phyloP scores from a whole-genome alignment of 2,113 vertebrate species.

The Petaurus breviceps region DNA sequence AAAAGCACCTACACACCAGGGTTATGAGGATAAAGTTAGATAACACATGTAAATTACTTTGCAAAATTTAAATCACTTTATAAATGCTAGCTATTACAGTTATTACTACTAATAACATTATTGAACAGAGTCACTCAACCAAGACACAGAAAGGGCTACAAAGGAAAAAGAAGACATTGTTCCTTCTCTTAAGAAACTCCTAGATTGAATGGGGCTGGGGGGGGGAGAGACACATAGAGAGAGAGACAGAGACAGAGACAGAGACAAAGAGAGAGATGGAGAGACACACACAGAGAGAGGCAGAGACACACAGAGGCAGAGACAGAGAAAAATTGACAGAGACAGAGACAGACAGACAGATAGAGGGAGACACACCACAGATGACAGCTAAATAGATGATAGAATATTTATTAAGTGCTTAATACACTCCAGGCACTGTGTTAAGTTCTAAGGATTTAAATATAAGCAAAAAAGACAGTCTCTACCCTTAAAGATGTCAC shows the following conservation, averaged over 20 bases:
- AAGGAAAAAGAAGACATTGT: background rate
- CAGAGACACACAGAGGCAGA: no score
- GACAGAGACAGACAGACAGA: no score
- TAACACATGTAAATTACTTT: background rate
- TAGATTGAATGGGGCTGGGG: background rate
- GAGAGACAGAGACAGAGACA: no score
- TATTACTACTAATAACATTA: background rate
- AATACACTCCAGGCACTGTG: background rate
- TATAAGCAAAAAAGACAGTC: background rate
- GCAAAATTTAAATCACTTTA: background rate
- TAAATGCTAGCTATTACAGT: background rate
- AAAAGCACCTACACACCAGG: background rate
- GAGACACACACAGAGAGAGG: no score
- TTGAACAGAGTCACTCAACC: background rate
- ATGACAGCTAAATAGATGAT: background rate
- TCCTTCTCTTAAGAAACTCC: background rate
- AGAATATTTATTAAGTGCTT: background rate
- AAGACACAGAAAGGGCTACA: background rate
- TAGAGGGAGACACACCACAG: no score
- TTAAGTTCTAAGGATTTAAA: background rate
- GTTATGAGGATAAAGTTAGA: background rate
- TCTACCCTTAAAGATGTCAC: background rate
- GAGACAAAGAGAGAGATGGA: no score
- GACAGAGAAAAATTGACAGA: no score
- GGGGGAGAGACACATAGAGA: fast-evolving